Conservation (phyloP, 1,140 invertebrate genomes). For the Drosophila ogumai region DNA sequence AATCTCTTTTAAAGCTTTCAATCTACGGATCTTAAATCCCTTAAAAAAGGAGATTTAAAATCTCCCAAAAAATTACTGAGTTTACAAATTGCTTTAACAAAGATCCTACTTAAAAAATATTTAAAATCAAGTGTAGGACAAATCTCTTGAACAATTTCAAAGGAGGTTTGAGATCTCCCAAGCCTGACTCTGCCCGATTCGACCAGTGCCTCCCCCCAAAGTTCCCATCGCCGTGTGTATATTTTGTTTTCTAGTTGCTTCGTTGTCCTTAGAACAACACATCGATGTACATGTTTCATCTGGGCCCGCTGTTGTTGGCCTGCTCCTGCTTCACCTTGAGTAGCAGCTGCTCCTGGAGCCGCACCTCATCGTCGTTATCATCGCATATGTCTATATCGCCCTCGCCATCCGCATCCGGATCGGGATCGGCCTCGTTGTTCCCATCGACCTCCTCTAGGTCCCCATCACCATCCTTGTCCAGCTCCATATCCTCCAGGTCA, state of each 20-base stretch:
- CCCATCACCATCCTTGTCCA: slow-evolving; percentile 53
- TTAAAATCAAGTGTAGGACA: background rate
- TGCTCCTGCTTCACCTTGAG: slow-evolving; percentile 76
- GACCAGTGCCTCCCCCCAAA: background rate
- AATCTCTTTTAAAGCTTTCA: too few species aligned
- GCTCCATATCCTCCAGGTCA: slow-evolving; percentile 46
- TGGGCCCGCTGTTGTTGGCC: slow-evolving; percentile 40
- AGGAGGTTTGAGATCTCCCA: background rate
- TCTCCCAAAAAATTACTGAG: background rate
- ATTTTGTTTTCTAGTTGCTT: background rate
- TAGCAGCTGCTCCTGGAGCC: slow-evolving; percentile 68
- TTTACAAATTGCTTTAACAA: background rate
- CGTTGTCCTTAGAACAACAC: slow-evolving; percentile 65
- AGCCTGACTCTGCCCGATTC: background rate
- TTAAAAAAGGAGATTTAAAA: background rate
- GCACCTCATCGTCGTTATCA: slow-evolving; percentile 67
- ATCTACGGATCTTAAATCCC: background rate
- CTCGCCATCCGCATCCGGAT: slow-evolving; percentile 61
- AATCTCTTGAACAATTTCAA: background rate
- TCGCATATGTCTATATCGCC: slow-evolving; percentile 80
- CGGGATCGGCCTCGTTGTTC: slow-evolving; percentile 30
- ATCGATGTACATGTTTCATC: slow-evolving; percentile 84
- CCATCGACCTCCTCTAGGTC: slow-evolving; percentile 23
- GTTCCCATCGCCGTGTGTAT: background rate
- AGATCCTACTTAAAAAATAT: background rate